These are phyloP conservation scores for Itoplectis maculator DNA, from an alignment of 2,888 invertebrate species.

Conservation along the genomic window DNA sequence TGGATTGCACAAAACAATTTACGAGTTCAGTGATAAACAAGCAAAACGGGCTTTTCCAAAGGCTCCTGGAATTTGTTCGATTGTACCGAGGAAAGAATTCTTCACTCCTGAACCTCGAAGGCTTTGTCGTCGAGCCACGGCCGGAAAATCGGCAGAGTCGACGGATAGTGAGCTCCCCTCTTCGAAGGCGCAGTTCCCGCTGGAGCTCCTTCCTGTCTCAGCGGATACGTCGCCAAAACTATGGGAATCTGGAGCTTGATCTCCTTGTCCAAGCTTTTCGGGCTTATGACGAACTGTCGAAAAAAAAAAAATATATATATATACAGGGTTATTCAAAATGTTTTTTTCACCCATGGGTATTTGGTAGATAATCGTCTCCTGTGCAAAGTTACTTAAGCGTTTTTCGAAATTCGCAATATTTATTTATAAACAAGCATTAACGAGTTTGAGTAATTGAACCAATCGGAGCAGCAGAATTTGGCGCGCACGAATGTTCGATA, in stretches of 20 bases:
- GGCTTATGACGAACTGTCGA: slow-evolving; percentile 94
- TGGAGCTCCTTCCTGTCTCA: slow-evolving; percentile 88
- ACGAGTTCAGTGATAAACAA: not conserved
- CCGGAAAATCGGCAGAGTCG: slow-evolving; percentile 95
- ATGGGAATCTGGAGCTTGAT: slow-evolving; percentile 96
- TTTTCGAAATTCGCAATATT: too few relatives aligned
- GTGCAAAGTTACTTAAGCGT: too few relatives aligned
- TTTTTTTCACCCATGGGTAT: too few relatives aligned
- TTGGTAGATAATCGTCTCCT: too few relatives aligned
- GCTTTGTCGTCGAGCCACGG: slow-evolving; percentile 94
- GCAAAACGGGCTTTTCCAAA: not conserved
- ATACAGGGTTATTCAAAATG: not conserved
- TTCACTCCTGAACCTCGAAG: slow-evolving; percentile 83
- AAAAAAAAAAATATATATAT: slow-evolving; percentile 56
- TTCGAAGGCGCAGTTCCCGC: slow-evolving; percentile 89
- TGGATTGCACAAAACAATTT: not conserved
- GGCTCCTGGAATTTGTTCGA: not conserved
- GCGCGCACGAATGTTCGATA: too few relatives aligned
- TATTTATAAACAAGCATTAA: too few relatives aligned
- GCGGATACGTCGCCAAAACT: slow-evolving; percentile 95
- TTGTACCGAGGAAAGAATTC: not conserved
- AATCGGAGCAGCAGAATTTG: too few relatives aligned
- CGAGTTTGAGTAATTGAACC: too few relatives aligned
- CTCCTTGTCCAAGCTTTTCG: slow-evolving; percentile 96
- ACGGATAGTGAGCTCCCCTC: slow-evolving; percentile 96